Evolutionary conservation across 2,113 vertebrate genomes (phyloP).

Genomic region (Clarias gariepinus): DNA sequence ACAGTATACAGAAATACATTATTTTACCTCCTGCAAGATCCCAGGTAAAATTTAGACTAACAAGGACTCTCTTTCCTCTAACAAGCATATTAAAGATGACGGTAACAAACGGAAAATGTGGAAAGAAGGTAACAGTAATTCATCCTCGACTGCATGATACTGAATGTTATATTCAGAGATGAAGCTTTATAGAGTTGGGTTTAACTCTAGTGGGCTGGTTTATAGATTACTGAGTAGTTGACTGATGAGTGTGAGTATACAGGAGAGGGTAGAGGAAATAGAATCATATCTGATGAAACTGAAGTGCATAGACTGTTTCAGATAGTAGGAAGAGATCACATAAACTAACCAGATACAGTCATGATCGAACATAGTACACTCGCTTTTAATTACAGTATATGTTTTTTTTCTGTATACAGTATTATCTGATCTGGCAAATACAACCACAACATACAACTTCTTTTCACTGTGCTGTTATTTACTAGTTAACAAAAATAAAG

Average conservation of each 20-base stretch:
- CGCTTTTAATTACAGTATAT: no score
- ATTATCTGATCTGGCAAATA: no score
- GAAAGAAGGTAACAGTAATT: neutral
- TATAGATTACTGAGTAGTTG: neutral
- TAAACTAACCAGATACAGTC: neutral
- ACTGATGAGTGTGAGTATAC: neutral
- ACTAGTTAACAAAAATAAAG: no score
- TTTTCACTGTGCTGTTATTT: no score
- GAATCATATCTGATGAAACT: neutral
- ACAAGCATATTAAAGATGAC: neutral
- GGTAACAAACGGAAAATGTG: no score
- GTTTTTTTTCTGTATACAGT: no score
- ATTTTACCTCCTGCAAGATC: neutral
- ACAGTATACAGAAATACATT: neutral
- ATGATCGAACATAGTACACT: no score
- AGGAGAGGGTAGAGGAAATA: neutral
- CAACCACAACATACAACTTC: no score
- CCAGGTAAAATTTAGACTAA: neutral
- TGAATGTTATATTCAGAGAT: conserved; percentile 1
- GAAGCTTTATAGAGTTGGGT: neutral
- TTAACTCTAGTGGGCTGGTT: neutral
- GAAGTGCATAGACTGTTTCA: neutral
- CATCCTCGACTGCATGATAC: neutral
- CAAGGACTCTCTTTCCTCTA: neutral
- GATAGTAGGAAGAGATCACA: neutral